Percentiles rank a stretch among this genome's conserved stretches.
These are phyloP conservation scores for Eristalis pertinax DNA, from an alignment of 2,888 invertebrate genomes.

Conservation along the genomic window DNA sequence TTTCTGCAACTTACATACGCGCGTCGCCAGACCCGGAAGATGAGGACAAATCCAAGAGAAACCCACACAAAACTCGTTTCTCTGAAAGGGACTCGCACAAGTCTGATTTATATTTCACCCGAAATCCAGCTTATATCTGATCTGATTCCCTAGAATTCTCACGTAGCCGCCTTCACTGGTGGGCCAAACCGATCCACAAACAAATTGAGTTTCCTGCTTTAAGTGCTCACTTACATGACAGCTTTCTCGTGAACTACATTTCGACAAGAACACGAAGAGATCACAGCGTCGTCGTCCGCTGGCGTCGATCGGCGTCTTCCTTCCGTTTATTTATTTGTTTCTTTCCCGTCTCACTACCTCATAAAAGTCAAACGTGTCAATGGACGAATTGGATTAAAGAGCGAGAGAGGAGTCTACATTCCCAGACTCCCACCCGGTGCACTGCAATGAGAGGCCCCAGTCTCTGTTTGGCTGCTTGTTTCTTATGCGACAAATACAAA, in stretches of 20 bases:
- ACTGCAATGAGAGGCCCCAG: conserved; percentile 14
- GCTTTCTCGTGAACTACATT: conserved; percentile 66
- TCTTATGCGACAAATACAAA: not conserved
- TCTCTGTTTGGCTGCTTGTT: not conserved
- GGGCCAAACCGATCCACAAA: conserved; percentile 31
- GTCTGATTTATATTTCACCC: conserved; percentile 14
- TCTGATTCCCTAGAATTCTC: conserved; percentile 5
- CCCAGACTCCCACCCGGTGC: conserved; percentile 43
- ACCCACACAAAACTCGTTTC: not conserved
- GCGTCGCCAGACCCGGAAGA: too few species aligned
- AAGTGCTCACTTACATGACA: conserved; percentile 55
- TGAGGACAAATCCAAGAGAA: not conserved
- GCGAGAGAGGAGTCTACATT: conserved; percentile 44
- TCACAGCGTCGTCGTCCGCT: not conserved
- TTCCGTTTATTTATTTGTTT: conserved; percentile 59
- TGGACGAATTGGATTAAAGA: conserved; percentile 63
- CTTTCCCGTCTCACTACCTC: conserved; percentile 45
- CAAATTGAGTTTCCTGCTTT: conserved; percentile 61
- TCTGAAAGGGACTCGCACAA: not conserved
- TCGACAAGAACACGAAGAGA: conserved; percentile 6
- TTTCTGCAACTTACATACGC: too few species aligned
- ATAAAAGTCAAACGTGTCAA: conserved; percentile 69
- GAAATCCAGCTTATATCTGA: conserved; percentile 18
- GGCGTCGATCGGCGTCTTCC: conserved; percentile 54
- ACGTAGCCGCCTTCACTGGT: conserved; percentile 26